Base-by-base conservation (phyloP, 2,797 vertebrate species). In the Anguilla marmorata region DNA sequence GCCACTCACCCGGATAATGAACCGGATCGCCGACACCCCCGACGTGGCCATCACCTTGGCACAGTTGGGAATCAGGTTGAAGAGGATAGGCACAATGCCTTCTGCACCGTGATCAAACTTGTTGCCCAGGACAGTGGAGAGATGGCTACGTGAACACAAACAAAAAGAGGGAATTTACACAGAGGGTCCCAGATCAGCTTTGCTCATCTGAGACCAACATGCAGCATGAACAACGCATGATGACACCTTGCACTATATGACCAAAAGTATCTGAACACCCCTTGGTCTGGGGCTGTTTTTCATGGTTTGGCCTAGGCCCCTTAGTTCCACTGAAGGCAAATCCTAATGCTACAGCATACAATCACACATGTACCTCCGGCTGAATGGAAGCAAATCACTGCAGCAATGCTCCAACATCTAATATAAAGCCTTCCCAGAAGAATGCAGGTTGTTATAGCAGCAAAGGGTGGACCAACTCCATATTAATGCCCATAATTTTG, bases 51-150 rank as follows among this genome's bases (percentile, higher is more conserved):
- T 99, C 92, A 99, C 94, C 96, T 99, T 99, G 93, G 98, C 98
- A 93, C 98, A 98, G 94, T 99, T 99, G 91, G 98, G 98, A 92
- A 99, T 97, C 92, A 99, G 97, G 93, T 99, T 99, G 93, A 99
- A 99, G 89, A 99, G 96, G 37, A 98, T 97, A 79, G 98, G 98
- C 91, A 99, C 97, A 37, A 99, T 99, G 91, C 97, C 98, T 95
- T 99, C 98, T 2, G 98, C 98, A 85, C 98, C 98, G 88, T 99
- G 98, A 93, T 99, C 98, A 92, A 99, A 99, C 92, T 97, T 99
- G 94, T 99, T 99, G 89, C 98, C 98, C 94, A 99, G 91, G 92
- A 99, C 92, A 24, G 97, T 97, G 41, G 98, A 98, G 85, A 99
- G 96, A 91, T 99, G 95, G 87, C 98, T 99, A 72, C 72, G n/a